Conservation (phyloP, 1,140 invertebrate species). For the Macrocentrus cingulum region DNA sequence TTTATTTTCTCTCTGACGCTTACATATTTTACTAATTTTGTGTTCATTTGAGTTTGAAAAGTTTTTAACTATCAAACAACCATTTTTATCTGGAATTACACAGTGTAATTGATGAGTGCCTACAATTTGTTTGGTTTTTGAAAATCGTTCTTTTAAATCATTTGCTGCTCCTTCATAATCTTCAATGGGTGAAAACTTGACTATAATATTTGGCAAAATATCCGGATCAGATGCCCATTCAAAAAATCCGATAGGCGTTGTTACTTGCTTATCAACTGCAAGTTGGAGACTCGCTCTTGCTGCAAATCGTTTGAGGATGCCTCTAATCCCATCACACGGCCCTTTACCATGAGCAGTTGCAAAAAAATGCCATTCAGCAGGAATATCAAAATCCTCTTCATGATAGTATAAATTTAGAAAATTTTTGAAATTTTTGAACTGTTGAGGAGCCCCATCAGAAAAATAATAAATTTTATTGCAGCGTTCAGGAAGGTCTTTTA, state of each 20-base stretch:
- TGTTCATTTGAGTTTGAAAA: too few relatives aligned
- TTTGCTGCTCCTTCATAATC: conserved; percentile 5
- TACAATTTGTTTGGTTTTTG: conserved; percentile 6
- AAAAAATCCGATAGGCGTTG: conserved; percentile 14
- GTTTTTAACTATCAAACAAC: not conserved
- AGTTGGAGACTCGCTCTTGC: conserved; percentile 29
- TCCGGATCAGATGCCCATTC: conserved; percentile 15
- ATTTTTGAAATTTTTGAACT: conserved; percentile 36
- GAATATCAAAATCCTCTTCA: conserved; percentile 27
- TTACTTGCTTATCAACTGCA: conserved; percentile 20
- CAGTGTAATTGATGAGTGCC: conserved; percentile 17
- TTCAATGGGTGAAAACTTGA: conserved; percentile 10
- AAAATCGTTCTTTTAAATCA: conserved; percentile 10
- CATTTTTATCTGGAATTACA: conserved; percentile 1
- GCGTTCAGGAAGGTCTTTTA: conserved; percentile 21
- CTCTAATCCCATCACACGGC: conserved; percentile 31
- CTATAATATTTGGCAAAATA: conserved; percentile 19
- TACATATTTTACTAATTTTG: too few relatives aligned
- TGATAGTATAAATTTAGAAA: conserved; percentile 30
- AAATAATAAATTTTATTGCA: conserved; percentile 26
- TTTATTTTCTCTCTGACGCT: too few relatives aligned
- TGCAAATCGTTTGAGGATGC: conserved; percentile 29
- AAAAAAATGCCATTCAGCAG: conserved; percentile 41
- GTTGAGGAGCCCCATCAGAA: conserved; percentile 25
- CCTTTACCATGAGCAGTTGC: conserved; percentile 42